Base-by-base conservation (phyloP, 2,113 vertebrate genomes). In the Callipepla squamata region DNA sequence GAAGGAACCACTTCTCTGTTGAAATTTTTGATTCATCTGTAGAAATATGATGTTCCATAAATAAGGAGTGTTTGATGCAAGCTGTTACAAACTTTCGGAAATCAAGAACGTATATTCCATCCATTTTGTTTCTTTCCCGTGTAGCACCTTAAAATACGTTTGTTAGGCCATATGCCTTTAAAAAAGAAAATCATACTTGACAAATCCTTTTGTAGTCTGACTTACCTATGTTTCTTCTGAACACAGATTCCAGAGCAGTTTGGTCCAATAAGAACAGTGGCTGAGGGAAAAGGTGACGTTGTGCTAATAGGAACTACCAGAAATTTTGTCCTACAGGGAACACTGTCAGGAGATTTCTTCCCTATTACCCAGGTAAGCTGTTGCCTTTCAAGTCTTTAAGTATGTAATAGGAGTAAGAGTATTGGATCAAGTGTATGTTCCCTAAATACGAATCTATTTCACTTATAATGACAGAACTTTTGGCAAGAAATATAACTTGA, bases 281-380 rank as follows among this genome's bases (percentile, higher is more conserved):
- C 99, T 15, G 99, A 99, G 85, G 99, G 99, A 62, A 98, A 98
- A 94, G 99, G 99, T 6, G 98, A 99, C 0, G 96, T 97, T 21
- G 98, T 99, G 72, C 97, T 99, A 83, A 99, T 99, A 65, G 99
- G 99, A 76, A 99, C 99, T 16, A 99, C 99, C 11, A 98, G 98
- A 96, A 99, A 99, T 95, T 99, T 98, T 4, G 98, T 99, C 55
- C 96, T 99, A 13, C 99, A 99, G 84, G 99, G 99, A 61, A 98
- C 98, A 1, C 97, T 99, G 58, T 98, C 98, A 5, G 99, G 99
- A 89, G 98, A 98, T 28, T 99, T 99, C 44, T 94, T 95, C 8
- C 98, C 99, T 34, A 99, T 99, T 72, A 99, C 99, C 79, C 99
- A 99, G 98, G 99, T 99, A 76, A 28, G 73, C 55, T 38, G 15